Evolutionary conservation across 2,888 invertebrate genomes (phyloP).

Genomic region (Byasa hedistus): DNA sequence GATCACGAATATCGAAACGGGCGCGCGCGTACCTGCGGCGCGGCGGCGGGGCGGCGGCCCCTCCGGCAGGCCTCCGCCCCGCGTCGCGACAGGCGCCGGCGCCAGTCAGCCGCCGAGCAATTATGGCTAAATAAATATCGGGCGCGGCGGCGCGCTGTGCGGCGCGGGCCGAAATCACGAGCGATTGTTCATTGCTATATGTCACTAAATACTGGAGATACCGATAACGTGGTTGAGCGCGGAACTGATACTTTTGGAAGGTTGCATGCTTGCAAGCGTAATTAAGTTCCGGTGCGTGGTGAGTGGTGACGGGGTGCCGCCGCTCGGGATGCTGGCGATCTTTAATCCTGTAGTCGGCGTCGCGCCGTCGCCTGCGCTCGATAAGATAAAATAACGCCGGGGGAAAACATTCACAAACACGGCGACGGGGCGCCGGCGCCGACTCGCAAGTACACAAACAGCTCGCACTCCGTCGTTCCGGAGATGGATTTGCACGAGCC

Average conservation of each 20-base stretch:
- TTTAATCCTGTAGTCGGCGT: constrained; percentile 42
- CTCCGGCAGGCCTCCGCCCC: constrained; percentile 41
- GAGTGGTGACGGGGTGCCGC: neutral
- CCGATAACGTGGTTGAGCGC: too few relatives aligned
- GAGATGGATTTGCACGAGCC: constrained; percentile 51
- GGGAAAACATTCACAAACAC: constrained; percentile 60
- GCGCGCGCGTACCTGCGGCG: constrained; percentile 69
- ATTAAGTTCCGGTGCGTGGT: too few relatives aligned
- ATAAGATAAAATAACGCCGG: constrained; percentile 49
- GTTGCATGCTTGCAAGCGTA: too few relatives aligned
- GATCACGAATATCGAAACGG: constrained; percentile 74
- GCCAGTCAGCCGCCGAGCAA: constrained; percentile 77
- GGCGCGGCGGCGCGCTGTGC: constrained; percentile 56
- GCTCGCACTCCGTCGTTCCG: constrained; percentile 41
- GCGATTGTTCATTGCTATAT: too few relatives aligned
- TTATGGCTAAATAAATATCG: constrained; percentile 80
- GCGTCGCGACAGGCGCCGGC: constrained; percentile 76
- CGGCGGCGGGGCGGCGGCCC: constrained; percentile 43
- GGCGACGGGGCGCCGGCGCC: constrained; percentile 49
- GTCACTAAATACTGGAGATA: too few relatives aligned
- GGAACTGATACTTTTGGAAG: too few relatives aligned
- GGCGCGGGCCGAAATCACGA: too few relatives aligned
- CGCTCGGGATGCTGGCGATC: constrained; percentile 43
- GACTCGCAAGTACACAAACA: constrained; percentile 46
- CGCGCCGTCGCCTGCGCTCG: constrained; percentile 56